Conservation (phyloP, 2,888 invertebrate species). For the Drosophila acutilabella region DNA sequence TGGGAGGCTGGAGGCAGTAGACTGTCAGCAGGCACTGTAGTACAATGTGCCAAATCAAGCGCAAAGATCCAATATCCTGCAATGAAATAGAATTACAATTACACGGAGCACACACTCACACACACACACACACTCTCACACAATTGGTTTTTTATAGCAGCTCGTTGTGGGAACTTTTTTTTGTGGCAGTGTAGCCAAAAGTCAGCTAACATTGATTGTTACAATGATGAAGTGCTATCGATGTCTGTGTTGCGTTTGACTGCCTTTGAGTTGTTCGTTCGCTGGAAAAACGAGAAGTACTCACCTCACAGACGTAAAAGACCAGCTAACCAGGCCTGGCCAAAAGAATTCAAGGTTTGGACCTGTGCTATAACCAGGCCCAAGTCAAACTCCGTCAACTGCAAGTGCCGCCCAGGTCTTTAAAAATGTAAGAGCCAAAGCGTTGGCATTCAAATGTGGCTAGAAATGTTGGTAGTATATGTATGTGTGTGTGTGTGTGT, state of each 20-base stretch:
- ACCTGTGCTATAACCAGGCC: constrained; percentile 13
- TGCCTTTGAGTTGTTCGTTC: constrained; percentile 68
- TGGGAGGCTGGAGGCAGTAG: constrained; percentile 1
- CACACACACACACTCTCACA: too few species aligned
- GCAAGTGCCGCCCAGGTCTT: constrained; percentile 78
- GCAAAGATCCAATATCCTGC: constrained; percentile 77
- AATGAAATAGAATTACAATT: constrained; percentile 74
- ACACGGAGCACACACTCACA: constrained; percentile 45
- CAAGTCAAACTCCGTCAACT: constrained; percentile 22
- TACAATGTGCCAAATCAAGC: constrained; percentile 78
- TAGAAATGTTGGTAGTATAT: constrained; percentile 5
- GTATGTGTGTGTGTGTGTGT: constrained; percentile 4
- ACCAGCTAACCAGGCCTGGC: background rate
- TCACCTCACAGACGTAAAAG: background rate
- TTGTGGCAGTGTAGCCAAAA: constrained; percentile 56
- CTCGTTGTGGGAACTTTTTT: constrained; percentile 22
- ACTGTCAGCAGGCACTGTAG: background rate
- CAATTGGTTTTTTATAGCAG: constrained; percentile 4
- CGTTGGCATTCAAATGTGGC: constrained; percentile 72
- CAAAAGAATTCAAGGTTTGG: constrained; percentile 51
- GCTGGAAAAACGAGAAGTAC: constrained; percentile 65
- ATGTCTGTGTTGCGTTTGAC: constrained; percentile 78
- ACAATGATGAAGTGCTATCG: constrained; percentile 77
- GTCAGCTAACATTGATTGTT: constrained; percentile 62
- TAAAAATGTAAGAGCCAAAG: constrained; percentile 67